Evolutionary conservation across 1,140 invertebrate genomes (phyloP), one percentile per base, ranked within the genome.

Genomic region (Drosophila truncata): DNA sequence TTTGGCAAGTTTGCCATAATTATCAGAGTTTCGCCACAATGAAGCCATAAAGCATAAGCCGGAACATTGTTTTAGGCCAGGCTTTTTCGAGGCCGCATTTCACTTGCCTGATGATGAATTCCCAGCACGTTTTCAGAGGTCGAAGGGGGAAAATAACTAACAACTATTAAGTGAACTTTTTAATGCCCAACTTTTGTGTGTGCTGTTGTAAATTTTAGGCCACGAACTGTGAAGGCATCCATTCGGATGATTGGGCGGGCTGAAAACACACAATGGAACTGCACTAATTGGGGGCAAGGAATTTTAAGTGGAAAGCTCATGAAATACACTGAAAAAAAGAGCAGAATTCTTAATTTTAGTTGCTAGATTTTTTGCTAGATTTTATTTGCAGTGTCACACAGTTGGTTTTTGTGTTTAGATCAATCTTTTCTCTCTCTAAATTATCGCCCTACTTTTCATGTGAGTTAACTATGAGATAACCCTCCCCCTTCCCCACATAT

Each of bases 161-260:
- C 55, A 67, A 76, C 75, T 79, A 69, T 82, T 79, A 86, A 35
- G 69, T 69, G 37, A 72, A 82, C 82, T 86, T 86, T 86, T 87
- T 76, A 82, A 86, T 87, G 80, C 42, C 44, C 63, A 80, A 77
- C 65, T 87, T 85, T 82, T 78, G 80, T 78, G 74, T 63, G 47
- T n/a, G n/a, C n/a, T n/a, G n/a, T 52, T 74, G 52, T 71, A 54
- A 78, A 78, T 66, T 85, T 31, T 37, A 57, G 65, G 58, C 71
- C 76, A 71, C 58, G 63, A 62, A 39, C 54, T 58, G 67, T 39
- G 33, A 58, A 47, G 64, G 64, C 64, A 46, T 11, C 50, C 50
- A 37, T 54, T 11, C 31, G 25, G 16, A 23, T 71, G 69, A 72
- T 71, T 71, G 66, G 35, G 25, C 47, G 33, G 33, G 27, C 41